Percentiles rank a stretch among this genome's conserved stretches.
Conservation (phyloP, 2,888 invertebrate species). For the Polietes domitor region DNA sequence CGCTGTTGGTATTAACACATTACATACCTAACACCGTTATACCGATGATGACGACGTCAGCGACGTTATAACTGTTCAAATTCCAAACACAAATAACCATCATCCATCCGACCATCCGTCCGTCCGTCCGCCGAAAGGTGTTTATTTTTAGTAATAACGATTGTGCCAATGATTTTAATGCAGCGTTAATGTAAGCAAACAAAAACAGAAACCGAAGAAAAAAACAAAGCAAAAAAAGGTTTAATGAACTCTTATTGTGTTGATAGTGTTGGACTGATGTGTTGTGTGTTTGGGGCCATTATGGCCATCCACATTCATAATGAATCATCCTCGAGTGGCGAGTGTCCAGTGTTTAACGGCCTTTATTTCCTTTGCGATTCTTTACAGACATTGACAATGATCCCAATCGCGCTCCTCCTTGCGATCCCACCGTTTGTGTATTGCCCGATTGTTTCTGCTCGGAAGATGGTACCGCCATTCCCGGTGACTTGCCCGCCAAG, state of each 20-base stretch:
- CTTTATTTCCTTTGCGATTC: constrained; percentile 16
- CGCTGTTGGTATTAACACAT: constrained; percentile 45
- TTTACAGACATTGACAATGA: constrained; percentile 94
- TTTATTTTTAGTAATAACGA: constrained; percentile 1
- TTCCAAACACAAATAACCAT: constrained; percentile 24
- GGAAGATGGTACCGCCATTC: constrained; percentile 93
- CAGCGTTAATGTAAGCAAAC: constrained; percentile 3
- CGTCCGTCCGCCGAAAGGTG: constrained; percentile 1
- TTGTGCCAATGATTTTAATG: neutral
- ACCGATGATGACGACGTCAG: too few relatives aligned
- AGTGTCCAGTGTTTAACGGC: neutral
- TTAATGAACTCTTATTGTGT: constrained; percentile 40
- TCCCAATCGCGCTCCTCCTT: constrained; percentile 95
- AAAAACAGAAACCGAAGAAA: too few relatives aligned
- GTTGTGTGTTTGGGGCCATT: neutral
- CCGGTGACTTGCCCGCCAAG: constrained; percentile 90
- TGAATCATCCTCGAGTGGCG: neutral
- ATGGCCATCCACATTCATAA: neutral
- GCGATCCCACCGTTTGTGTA: constrained; percentile 92
- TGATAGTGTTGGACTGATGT: neutral
- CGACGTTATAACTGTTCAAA: constrained; percentile 26
- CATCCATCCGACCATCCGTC: neutral
- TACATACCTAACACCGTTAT: constrained; percentile 47
- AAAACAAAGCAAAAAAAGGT: constrained; percentile 46
- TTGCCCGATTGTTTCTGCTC: constrained; percentile 97